Conservation (phyloP, 1,140 invertebrate genomes). For the Triops cancriformis region DNA sequence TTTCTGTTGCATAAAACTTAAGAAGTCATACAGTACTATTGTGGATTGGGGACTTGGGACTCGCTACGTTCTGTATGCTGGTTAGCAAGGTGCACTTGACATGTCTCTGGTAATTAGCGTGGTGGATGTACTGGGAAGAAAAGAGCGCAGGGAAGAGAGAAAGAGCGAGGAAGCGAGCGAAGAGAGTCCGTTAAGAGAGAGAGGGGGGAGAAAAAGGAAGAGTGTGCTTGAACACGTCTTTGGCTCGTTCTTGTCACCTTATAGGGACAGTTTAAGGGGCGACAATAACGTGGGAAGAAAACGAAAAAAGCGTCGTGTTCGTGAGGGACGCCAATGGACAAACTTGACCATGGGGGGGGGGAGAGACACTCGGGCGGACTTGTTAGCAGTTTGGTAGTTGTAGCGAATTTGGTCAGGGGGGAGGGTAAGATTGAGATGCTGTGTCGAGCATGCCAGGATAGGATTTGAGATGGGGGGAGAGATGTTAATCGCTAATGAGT, state of each 20-base stretch:
- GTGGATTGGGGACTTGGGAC: neutral
- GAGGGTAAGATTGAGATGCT: neutral
- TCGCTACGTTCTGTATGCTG: neutral
- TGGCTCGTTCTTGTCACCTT: slow-evolving; percentile 12
- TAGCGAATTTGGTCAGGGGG: neutral
- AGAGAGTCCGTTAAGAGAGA: slow-evolving; percentile 1
- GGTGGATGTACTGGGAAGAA: neutral
- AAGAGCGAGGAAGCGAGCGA: too few relatives aligned
- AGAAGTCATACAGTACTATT: neutral
- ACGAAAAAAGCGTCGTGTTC: neutral
- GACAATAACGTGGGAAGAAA: slow-evolving; percentile 1
- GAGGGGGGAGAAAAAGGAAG: neutral
- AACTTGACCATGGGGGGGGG: neutral
- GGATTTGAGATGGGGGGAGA: neutral
- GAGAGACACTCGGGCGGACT: neutral
- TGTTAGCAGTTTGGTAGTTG: neutral
- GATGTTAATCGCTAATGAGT: slow-evolving; percentile 13
- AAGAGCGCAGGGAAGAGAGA: neutral
- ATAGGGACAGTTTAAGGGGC: slow-evolving; percentile 3
- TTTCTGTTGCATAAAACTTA: neutral
- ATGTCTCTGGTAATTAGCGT: neutral
- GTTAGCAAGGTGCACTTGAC: neutral
- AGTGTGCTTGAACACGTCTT: slow-evolving; percentile 10
- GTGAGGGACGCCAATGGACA: neutral
- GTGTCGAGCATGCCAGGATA: neutral